These are phyloP conservation scores for Apis laboriosa DNA, from an alignment of 1,140 invertebrate genomes.

Conservation along the genomic window DNA sequence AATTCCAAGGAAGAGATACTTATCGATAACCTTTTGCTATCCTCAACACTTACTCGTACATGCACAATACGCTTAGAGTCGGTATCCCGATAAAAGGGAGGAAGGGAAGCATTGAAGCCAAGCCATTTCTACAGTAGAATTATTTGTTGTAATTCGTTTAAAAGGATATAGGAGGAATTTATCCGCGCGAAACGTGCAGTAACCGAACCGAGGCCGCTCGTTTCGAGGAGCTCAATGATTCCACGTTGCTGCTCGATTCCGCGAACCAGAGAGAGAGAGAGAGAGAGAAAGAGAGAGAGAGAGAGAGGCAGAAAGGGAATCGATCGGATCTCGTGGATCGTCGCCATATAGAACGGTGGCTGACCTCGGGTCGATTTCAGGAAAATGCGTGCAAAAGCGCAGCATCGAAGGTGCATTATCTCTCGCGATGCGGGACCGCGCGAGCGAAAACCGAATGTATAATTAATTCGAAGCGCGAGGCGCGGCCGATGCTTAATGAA, in stretches of 20 bases:
- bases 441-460: slow-evolving; percentile 47
- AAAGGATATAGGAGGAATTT: too few relatives aligned
- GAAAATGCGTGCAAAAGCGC: slow-evolving; percentile 19
- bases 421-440: neutral
- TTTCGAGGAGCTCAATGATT: neutral
- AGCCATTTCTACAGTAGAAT: neutral
- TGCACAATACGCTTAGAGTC: too few relatives aligned
- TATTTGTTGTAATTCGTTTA: too few relatives aligned
- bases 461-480: slow-evolving; percentile 55
- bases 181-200: neutral
- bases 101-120: neutral
- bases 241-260: neutral
- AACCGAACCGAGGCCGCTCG: neutral
- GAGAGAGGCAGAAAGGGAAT: neutral
- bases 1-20: too few relatives aligned
- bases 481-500: slow-evolving; percentile 56
- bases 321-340: slow-evolving; percentile 16
- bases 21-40: too few relatives aligned
- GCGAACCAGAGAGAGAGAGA: neutral
- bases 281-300: neutral
- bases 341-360: neutral
- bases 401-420: slow-evolving; percentile 34
- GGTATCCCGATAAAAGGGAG: neutral
- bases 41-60: too few relatives aligned
- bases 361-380: slow-evolving; percentile 20